phyloP scores from a whole-genome alignment of 2,888 invertebrate species.

The Trimorus sp. region DNA sequence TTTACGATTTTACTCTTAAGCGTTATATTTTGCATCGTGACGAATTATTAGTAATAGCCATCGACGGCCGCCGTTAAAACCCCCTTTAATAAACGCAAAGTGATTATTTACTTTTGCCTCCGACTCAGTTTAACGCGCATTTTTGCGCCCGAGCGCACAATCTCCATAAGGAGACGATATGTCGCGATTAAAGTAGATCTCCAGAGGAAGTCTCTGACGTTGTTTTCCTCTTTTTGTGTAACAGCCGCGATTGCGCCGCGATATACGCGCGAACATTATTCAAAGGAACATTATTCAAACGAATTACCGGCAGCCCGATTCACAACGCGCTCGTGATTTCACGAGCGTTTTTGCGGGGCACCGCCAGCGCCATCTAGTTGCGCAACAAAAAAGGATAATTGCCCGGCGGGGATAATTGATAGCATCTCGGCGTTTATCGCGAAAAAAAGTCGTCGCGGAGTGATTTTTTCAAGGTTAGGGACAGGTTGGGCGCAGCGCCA shows the following conservation, averaged over 20 bases:
- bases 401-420: no score
- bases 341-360: constrained; percentile 7
- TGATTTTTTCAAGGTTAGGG: no score
- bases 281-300: constrained; percentile 40
- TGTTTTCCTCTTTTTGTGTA: constrained; percentile 34
- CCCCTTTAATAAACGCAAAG: constrained; percentile 29
- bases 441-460: no score
- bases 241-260: constrained; percentile 27
- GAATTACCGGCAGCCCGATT: constrained; percentile 18
- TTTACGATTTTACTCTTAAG: no score
- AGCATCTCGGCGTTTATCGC: no score
- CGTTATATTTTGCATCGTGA: no score
- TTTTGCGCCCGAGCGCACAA: constrained; percentile 10
- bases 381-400: no score
- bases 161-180: constrained; percentile 38
- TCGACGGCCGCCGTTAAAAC: no score
- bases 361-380: constrained; percentile 2
- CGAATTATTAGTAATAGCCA: no score
- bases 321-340: neutral
- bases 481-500: no score
- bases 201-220: constrained; percentile 35
- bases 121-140: constrained; percentile 10
- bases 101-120: constrained; percentile 26
- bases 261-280: constrained; percentile 34
- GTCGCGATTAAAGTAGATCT: constrained; percentile 36